Conservation (phyloP, 2,113 vertebrate genomes). For the Macrotus californicus region DNA sequence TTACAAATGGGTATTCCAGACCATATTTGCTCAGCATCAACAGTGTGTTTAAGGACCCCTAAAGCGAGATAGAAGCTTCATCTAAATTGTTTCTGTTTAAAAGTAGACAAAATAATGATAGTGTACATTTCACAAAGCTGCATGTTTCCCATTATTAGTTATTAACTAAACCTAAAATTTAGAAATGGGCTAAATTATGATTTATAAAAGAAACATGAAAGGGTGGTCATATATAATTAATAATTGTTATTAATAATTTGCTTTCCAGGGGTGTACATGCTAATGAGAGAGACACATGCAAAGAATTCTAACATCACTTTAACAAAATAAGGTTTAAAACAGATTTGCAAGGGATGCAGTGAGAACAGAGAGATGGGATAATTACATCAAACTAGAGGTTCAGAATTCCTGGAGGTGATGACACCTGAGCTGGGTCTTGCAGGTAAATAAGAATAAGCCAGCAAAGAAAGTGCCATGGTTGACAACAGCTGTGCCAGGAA, state of each 20-base stretch:
- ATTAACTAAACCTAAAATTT: conserved; percentile 24
- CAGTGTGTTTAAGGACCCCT: neutral
- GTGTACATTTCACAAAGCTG: neutral
- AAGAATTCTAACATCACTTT: neutral
- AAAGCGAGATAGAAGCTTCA: neutral
- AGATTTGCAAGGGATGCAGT: neutral
- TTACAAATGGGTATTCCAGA: neutral
- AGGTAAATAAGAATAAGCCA: neutral
- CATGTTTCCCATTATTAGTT: neutral
- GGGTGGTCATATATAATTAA: neutral
- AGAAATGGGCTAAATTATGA: neutral
- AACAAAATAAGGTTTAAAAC: neutral
- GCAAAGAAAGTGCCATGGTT: neutral
- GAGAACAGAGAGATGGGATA: neutral
- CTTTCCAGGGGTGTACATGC: neutral
- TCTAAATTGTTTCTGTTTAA: conserved; percentile 1
- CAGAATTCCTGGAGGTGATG: neutral
- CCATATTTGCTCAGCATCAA: neutral
- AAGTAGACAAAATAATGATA: neutral
- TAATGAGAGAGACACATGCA: neutral
- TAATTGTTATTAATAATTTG: neutral
- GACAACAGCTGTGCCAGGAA: neutral
- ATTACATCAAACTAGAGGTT: neutral
- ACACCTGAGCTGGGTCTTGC: neutral
- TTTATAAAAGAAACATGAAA: conserved; percentile 33